phyloP scores from a whole-genome alignment of 2,797 vertebrate species.

The Danio aesculapii region DNA sequence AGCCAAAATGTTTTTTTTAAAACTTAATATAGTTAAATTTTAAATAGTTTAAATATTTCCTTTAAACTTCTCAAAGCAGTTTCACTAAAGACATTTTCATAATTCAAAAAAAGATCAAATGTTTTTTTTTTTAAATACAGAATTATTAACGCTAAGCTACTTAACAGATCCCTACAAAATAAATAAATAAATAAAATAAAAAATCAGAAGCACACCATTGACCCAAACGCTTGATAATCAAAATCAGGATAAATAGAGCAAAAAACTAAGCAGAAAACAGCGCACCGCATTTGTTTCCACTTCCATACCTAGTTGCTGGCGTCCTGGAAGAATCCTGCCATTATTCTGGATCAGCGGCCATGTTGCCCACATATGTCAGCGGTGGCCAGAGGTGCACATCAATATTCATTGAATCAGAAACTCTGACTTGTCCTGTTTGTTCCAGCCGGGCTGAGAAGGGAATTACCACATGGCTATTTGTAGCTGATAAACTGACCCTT shows the following conservation, averaged over 20 bases:
- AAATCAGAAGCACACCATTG: not conserved
- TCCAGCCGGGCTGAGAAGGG: conserved; percentile 52
- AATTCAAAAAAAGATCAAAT: too few species aligned
- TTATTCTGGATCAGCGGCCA: conserved; percentile 53
- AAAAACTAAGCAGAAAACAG: not conserved
- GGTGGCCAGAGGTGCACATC: conserved; percentile 61
- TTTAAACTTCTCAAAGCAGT: too few species aligned
- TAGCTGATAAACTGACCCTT: conserved; percentile 71
- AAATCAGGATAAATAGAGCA: not conserved
- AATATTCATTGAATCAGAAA: conserved; percentile 71
- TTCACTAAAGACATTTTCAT: too few species aligned
- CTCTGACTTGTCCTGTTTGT: conserved; percentile 64
- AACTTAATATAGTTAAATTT: too few species aligned
- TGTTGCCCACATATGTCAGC: conserved; percentile 60
- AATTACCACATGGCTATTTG: conserved; percentile 69
- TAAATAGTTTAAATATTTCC: too few species aligned
- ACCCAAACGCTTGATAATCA: not conserved
- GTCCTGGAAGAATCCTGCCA: conserved; percentile 41
- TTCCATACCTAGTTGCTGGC: conserved; percentile 49
- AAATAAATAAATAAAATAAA: too few species aligned
- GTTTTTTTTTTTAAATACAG: not conserved
- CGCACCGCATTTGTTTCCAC: conserved; percentile 1
- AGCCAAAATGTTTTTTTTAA: too few species aligned
- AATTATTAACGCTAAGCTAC: not conserved
- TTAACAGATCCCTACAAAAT: not conserved